A percentile compares a stretch with the other conserved stretches of the same genome.
Evolutionary conservation across 2,888 invertebrate genomes (phyloP).

Genomic region (Ectobius pallidus): DNA sequence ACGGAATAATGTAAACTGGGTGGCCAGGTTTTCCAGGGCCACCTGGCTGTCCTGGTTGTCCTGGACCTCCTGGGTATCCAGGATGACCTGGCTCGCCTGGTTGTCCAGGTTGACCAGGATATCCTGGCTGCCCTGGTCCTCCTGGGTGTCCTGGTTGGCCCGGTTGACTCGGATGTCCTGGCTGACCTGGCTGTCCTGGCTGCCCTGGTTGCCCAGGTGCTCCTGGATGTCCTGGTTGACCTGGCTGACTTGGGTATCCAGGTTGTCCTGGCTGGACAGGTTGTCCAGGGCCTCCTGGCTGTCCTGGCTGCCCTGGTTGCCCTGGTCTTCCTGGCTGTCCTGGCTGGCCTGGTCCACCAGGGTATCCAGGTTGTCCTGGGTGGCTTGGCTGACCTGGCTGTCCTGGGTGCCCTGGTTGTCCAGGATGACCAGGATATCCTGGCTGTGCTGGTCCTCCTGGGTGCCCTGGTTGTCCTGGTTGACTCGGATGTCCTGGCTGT

Average conservation of each 20-base stretch:
- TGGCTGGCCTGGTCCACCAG: constrained; percentile 42
- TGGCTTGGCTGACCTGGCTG: constrained; percentile 19
- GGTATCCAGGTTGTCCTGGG: constrained; percentile 36
- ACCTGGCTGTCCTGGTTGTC: constrained; percentile 53
- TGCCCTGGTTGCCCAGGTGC: constrained; percentile 40
- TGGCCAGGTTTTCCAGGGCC: constrained; percentile 46
- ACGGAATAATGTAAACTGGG: constrained; percentile 61
- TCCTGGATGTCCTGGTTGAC: constrained; percentile 33
- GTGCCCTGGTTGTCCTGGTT: constrained; percentile 30
- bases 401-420: constrained; percentile 58
- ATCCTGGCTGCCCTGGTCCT: constrained; percentile 30
- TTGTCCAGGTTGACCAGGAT: constrained; percentile 41
- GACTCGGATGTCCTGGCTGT: constrained; percentile 45
- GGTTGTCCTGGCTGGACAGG: constrained; percentile 36
- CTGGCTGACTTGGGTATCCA: constrained; percentile 26
- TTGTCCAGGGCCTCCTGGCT: constrained; percentile 39
- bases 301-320: constrained; percentile 26
- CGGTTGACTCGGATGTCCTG: constrained; percentile 26
- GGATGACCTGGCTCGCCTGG: constrained; percentile 46
- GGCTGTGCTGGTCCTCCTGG: constrained; percentile 50
- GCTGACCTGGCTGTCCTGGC: constrained; percentile 24
- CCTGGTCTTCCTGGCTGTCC: constrained; percentile 25
- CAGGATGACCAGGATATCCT: constrained; percentile 40
- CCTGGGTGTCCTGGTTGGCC: constrained; percentile 27
- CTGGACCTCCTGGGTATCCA: constrained; percentile 55